These are phyloP conservation scores for Narcine bancroftii DNA, from an alignment of 2,113 vertebrate species.

Conservation along the genomic window DNA sequence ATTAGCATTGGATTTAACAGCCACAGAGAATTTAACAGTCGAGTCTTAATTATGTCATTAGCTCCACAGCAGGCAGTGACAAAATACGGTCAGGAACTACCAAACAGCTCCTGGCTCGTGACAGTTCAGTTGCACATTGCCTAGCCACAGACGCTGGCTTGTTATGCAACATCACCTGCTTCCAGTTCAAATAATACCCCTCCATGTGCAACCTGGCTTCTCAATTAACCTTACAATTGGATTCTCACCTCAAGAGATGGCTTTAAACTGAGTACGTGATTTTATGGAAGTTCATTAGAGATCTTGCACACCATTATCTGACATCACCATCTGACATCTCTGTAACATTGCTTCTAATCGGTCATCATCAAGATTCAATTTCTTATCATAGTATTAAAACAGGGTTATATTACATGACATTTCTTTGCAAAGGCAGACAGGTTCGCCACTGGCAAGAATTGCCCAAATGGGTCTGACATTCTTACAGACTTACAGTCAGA, in stretches of 20 bases:
- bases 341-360: background rate
- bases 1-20: background rate
- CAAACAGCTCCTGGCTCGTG: background rate
- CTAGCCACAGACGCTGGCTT: background rate
- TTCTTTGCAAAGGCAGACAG: no score
- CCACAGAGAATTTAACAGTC: background rate
- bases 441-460: no score
- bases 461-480: no score
- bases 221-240: background rate
- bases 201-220: background rate
- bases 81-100: background rate
- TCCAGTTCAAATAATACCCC: background rate
- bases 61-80: conserved; percentile 1
- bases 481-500: no score
- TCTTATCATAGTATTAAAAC: no score
- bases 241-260: background rate
- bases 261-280: background rate
- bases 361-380: no score
- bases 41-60: conserved; percentile 2
- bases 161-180: background rate
- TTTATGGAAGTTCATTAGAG: background rate
- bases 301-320: background rate
- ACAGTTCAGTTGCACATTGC: background rate
- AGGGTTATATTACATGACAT: no score
- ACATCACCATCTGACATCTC: background rate